Percentiles rank a stretch among this genome's conserved stretches.
Evolutionary conservation across 1,140 invertebrate genomes (phyloP).

Genomic region (Magallana angulata): DNA sequence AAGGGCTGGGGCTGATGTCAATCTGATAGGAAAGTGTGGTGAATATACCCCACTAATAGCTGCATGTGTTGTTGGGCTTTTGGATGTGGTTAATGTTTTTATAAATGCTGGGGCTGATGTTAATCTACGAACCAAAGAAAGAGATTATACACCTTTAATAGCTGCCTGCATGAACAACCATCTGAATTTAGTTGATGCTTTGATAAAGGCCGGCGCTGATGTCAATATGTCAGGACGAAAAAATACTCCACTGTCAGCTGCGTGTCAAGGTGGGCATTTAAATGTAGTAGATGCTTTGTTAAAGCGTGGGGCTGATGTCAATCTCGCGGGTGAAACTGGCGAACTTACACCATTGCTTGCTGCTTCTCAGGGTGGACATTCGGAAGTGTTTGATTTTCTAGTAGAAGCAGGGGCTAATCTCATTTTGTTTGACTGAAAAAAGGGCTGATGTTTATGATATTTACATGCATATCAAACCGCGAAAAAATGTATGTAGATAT

Average conservation of each 20-base stretch:
- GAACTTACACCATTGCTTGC: no score
- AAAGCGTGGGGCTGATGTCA: neutral
- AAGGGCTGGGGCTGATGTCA: neutral
- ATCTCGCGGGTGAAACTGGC: neutral
- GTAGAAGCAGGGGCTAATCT: no score
- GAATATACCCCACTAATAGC: neutral
- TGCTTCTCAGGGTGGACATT: no score
- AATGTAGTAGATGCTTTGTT: neutral
- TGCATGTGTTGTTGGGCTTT: neutral
- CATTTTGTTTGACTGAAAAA: no score
- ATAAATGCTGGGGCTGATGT: neutral
- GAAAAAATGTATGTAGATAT: no score
- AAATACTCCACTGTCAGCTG: neutral
- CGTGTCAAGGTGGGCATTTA: neutral
- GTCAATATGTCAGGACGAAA: neutral
- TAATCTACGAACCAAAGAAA: neutral
- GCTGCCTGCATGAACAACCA: neutral
- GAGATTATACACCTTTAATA: neutral
- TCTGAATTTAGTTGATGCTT: neutral
- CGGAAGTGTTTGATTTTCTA: no score
- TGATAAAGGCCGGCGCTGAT: neutral
- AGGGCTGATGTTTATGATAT: no score
- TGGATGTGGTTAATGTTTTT: neutral
- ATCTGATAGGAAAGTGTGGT: neutral
- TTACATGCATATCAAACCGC: no score